These are phyloP conservation scores for Podilymbus podiceps DNA, from an alignment of 2,113 vertebrate species.

Conservation along the genomic window DNA sequence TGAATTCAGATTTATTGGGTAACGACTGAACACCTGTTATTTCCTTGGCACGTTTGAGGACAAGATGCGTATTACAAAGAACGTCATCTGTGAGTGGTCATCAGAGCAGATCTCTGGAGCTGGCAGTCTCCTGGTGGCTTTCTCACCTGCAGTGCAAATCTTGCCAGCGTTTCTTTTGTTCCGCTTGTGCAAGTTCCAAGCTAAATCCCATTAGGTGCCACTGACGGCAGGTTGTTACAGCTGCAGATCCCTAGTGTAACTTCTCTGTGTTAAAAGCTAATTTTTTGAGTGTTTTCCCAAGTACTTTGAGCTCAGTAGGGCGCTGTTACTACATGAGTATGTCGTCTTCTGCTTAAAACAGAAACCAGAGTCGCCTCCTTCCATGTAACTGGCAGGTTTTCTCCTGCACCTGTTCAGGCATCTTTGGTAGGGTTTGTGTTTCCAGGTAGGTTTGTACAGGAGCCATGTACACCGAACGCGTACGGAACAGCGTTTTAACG, in stretches of 20 bases:
- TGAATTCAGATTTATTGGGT: neutral
- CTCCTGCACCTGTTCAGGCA: neutral
- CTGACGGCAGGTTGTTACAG: neutral
- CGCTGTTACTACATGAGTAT: rapidly evolving
- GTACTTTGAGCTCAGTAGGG: neutral
- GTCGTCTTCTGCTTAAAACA: neutral
- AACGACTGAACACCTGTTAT: neutral
- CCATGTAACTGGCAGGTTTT: neutral
- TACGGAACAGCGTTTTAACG: neutral
- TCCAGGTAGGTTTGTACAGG: neutral
- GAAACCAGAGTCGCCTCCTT: neutral
- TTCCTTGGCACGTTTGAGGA: neutral
- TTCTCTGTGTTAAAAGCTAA: neutral
- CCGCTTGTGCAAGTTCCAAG: neutral
- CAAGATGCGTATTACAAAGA: neutral
- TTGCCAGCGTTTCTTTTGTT: neutral
- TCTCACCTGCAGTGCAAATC: neutral
- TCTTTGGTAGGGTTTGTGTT: neutral
- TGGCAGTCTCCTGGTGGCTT: neutral
- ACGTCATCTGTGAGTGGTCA: neutral
- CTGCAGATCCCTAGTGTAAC: neutral
- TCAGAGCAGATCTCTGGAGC: neutral
- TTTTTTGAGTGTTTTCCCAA: neutral
- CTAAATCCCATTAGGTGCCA: neutral
- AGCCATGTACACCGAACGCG: rapidly evolving